Percentiles rank a stretch among this genome's conserved stretches.
Evolutionary conservation across 1,140 invertebrate genomes (phyloP).

Genomic region (Magallana gigas): DNA sequence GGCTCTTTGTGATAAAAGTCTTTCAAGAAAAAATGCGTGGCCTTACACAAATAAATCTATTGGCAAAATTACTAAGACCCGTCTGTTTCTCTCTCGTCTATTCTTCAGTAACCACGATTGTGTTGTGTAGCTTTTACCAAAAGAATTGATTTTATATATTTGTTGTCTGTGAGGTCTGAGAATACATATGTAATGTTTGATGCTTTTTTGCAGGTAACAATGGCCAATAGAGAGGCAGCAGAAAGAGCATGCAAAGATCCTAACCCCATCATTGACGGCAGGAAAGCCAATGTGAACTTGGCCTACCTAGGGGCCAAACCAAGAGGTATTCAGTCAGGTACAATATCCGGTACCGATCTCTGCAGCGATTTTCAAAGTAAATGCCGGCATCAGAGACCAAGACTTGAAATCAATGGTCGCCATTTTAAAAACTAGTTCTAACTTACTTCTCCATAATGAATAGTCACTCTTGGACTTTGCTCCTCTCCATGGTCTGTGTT

Average conservation of each 20-base stretch:
- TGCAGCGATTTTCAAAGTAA: not conserved
- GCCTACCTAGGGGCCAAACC: conserved; percentile 98
- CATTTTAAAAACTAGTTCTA: too few relatives aligned
- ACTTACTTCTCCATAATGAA: too few relatives aligned
- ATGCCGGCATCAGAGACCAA: not conserved
- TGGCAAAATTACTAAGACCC: conserved; percentile 18
- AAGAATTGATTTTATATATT: not conserved
- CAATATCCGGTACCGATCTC: conserved; percentile 23
- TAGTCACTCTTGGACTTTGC: too few relatives aligned
- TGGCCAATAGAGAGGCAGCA: conserved; percentile 94
- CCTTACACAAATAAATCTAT: conserved; percentile 29
- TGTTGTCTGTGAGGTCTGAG: not conserved
- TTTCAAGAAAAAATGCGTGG: conserved; percentile 8
- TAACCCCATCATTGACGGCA: conserved; percentile 98
- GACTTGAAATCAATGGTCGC: too few relatives aligned
- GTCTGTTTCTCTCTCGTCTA: not conserved
- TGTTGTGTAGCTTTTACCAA: not conserved
- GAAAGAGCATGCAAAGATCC: conserved; percentile 98
- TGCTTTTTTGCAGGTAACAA: conserved; percentile 90
- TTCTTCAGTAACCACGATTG: not conserved
- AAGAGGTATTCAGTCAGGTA: conserved; percentile 79
- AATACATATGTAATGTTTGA: not conserved
- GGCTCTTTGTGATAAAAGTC: conserved; percentile 24
- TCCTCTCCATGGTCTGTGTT: not conserved
- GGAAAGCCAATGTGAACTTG: conserved; percentile 98